Evolutionary conservation across 2,113 vertebrate genomes (phyloP), one percentile per base, ranked within the genome.

Genomic region (Ovibos moschatus): DNA sequence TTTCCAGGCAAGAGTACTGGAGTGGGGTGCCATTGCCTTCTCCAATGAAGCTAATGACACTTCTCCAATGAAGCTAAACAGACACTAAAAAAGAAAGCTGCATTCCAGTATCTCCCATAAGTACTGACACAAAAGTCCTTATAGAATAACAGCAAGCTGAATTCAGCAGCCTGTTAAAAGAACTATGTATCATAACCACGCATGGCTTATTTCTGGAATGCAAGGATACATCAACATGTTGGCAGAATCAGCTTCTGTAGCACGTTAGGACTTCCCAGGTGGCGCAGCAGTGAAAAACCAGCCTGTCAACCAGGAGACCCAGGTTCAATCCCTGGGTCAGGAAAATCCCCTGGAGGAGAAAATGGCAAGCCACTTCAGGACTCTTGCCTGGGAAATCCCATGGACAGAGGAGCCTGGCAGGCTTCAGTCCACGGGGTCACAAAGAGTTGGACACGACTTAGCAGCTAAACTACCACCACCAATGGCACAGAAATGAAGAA

Each of bases 121-220:
- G 7, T 45, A 45, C 45, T 45, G 45, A 45, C 7, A 45, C 45
- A 45, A 45, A 45, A 45, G 45, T 45, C 45, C 45, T 45, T 45
- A 45, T 45, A 45, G 45, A 45, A 45, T 45, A 45, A 8, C 45
- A 45, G 45, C 45, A 8, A 45, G 7, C 43, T 47, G 60, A 43
- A 84, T 76, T 51, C 45, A 60, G 87, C 79, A 84, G 79, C 62
- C 10, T 76, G 13, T 19, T 95, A 15, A 84, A 57, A 71, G 51
- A 9, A 27, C 16, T 9, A 7, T 25, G 2, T 14, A 13, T 74
- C 43, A 17, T 43, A 33, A 40, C 51, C 58, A 57, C 45, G 40
- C 58, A 67, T 14, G 50, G 30, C 36, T 82, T 57, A 36, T 57
- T 89, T 57, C 62, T 43, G n/a, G 62, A 74, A 84, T 50, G 43